phyloP scores from a whole-genome alignment of 2,113 vertebrate species.

The Nyctibius bracteatus region DNA sequence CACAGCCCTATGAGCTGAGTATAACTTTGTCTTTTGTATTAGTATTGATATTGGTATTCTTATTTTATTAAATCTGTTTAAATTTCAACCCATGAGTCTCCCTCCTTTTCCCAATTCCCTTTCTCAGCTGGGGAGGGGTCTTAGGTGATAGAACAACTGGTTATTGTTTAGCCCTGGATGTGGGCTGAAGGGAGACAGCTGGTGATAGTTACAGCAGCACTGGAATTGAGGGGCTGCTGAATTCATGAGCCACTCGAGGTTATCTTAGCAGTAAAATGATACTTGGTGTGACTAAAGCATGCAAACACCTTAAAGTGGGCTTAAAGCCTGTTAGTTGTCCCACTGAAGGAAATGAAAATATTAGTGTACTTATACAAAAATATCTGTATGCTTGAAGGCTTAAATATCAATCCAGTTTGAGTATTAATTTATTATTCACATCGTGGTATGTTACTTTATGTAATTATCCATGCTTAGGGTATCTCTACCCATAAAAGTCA shows the following conservation, averaged over 20 bases:
- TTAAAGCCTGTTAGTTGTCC: not conserved
- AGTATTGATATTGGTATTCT: no score
- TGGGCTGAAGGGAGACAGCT: no score
- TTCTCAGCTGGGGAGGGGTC: no score
- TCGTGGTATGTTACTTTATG: not conserved
- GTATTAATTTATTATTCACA: not conserved
- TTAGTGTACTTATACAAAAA: not conserved
- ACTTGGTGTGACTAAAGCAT: not conserved
- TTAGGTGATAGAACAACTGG: no score
- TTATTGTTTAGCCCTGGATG: no score
- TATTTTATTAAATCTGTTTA: no score
- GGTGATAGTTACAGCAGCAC: not conserved
- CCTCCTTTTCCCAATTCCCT: no score
- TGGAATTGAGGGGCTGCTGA: not conserved
- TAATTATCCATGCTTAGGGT: not conserved
- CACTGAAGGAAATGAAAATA: not conserved
- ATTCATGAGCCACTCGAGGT: not conserved
- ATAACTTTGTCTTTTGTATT: no score
- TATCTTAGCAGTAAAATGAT: not conserved
- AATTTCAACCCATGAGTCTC: no score
- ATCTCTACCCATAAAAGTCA: not conserved
- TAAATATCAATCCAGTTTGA: not conserved
- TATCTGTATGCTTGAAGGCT: not conserved
- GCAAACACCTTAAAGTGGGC: not conserved
- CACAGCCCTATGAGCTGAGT: no score